Evolutionary conservation across 2,797 vertebrate genomes (phyloP).

Genomic region (Fratercula arctica): DNA sequence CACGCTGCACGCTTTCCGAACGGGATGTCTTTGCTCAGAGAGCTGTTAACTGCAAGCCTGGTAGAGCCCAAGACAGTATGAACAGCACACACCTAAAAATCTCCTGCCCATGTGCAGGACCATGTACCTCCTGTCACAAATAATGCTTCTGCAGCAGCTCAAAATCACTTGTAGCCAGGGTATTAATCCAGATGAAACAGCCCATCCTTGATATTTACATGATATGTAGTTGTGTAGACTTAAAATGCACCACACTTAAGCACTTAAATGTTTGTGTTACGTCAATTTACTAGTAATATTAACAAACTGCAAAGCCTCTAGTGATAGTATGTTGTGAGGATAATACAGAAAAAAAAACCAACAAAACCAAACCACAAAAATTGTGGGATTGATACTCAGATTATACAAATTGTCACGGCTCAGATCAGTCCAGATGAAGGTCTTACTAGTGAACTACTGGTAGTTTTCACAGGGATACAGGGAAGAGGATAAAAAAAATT

Average conservation of each 20-base stretch:
- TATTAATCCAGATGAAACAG: neutral
- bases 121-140: neutral
- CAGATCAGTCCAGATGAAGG: neutral
- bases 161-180: neutral
- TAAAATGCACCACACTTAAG: neutral
- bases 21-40: neutral
- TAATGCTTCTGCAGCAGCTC: neutral
- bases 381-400: neutral
- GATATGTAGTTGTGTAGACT: accelerated
- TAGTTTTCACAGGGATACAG: neutral
- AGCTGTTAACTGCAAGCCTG: neutral
- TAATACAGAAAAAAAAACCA: neutral
- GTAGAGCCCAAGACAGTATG: accelerated
- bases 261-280: neutral
- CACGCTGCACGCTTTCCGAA: neutral
- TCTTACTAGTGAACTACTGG: neutral
- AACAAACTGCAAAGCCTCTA: neutral
- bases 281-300: neutral
- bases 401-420: neutral
- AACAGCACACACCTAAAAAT: neutral
- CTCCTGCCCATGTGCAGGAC: accelerated
- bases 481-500: neutral
- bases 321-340: neutral
- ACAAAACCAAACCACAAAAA: neutral
- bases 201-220: neutral